Evolutionary conservation across 2,888 invertebrate genomes (phyloP).

Genomic region (Trichogramma evanescens): DNA sequence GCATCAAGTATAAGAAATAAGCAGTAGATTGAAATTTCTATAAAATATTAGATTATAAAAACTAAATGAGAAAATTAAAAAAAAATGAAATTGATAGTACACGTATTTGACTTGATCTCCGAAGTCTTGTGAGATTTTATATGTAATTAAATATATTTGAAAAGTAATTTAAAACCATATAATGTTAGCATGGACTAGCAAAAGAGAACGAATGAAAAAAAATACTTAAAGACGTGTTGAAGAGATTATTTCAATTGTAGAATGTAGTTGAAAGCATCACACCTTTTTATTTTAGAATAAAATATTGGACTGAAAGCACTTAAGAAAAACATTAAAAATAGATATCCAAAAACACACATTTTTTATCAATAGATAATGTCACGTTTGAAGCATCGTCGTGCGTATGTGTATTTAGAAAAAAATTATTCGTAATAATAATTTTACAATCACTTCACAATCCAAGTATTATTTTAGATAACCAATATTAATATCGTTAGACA

Average conservation of each 20-base stretch:
- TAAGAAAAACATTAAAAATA: too few species aligned
- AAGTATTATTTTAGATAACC: too few species aligned
- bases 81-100: conserved; percentile 2
- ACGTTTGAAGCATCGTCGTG: too few species aligned
- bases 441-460: too few species aligned
- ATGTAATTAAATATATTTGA: conserved; percentile 3
- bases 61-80: neutral
- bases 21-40: conserved; percentile 3
- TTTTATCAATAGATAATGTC: too few species aligned
- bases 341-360: too few species aligned
- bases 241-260: neutral
- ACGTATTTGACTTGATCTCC: conserved; percentile 10
- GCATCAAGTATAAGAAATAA: conserved; percentile 9
- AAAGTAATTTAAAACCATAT: neutral
- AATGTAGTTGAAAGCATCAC: neutral
- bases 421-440: too few species aligned
- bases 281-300: neutral
- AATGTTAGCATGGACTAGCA: conserved; percentile 3
- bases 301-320: neutral
- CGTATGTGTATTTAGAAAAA: too few species aligned
- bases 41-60: conserved; percentile 4
- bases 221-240: neutral
- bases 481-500: too few species aligned
- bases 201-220: conserved; percentile 4
- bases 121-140: conserved; percentile 18